Evolutionary conservation across 2,888 invertebrate genomes (phyloP), one percentile per base, ranked within the genome.

Genomic region (Melieria omissa): DNA sequence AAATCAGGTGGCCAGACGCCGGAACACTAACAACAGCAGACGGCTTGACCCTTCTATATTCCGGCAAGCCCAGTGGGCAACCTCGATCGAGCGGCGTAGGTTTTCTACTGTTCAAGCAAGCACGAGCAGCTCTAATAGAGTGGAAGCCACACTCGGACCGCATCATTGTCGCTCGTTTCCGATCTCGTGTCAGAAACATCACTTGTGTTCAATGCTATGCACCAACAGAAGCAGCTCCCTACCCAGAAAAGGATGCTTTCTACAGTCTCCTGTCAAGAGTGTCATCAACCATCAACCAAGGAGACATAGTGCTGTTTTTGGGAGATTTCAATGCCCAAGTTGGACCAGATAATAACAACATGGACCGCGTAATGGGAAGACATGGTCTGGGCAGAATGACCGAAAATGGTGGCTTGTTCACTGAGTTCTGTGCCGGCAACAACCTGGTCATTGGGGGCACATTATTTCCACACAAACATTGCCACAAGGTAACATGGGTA

Each of bases 271-370:
- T 62, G 7, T 42, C 45, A n/a, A 46, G 62, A 16, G 62, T 62
- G n/a, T 62, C 46, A 45, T n/a, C 62, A 45, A 45, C 12, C n/a
- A 29, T 16, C 14, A 42, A 42, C 46, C 12, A 45, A 42, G 62
- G 62, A 7, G 62, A 46, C 46, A 46, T 62, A 45, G 42, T 62
- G 45, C n/a, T 16, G n/a, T 47, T 47, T 12, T 55, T 55, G n/a
- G 62, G 44, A 44, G 93, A 70, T 45, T 70, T 73, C 47, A 73
- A 64, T 46, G 61, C n/a, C n/a, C 49, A 68, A 58, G 66, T 64
- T 45, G 72, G 62, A n/a, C 52, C 61, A 42, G 52, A 57, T 4
- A 72, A 68, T 54, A 49, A n/a, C 46, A 68, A 58, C 44, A 16
- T 65, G 29, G 65, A 70, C 29, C 65, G 65, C 41, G 62, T 70